Conservation (phyloP, 2,888 invertebrate genomes). For the Calliphora vomitoria region DNA sequence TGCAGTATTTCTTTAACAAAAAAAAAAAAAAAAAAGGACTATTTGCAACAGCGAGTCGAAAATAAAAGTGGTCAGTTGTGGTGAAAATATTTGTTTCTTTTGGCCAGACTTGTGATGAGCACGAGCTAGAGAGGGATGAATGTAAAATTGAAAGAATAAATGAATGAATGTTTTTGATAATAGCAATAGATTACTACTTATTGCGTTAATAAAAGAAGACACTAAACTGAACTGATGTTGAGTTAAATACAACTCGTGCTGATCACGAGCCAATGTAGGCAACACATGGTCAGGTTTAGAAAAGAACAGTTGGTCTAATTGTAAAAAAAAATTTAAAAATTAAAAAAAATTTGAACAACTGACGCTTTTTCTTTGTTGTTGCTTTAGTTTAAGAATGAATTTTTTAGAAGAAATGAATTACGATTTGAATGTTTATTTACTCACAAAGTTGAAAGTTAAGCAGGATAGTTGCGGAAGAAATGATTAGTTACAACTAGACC, state of each 20-base stretch:
- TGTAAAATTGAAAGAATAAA: background rate
- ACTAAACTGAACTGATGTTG: constrained; percentile 23
- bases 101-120: background rate
- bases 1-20: constrained; percentile 41
- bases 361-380: constrained; percentile 66
- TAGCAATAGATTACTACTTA: constrained; percentile 45
- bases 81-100: constrained; percentile 59
- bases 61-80: constrained; percentile 43
- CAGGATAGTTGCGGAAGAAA: constrained; percentile 49
- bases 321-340: constrained; percentile 44
- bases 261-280: constrained; percentile 62
- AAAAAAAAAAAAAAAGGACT: constrained; percentile 36
- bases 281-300: constrained; percentile 67
- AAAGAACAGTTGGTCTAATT: constrained; percentile 72
- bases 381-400: constrained; percentile 19
- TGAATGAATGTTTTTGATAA: constrained; percentile 43
- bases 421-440: constrained; percentile 51
- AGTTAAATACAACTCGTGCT: constrained; percentile 53
- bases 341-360: constrained; percentile 61
- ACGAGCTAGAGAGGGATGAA: constrained; percentile 12
- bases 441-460: constrained; percentile 59
- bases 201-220: constrained; percentile 19
- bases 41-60: constrained; percentile 52
- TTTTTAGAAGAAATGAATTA: constrained; percentile 34
- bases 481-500: constrained; percentile 68